Conservation (phyloP, 2,888 invertebrate species). For the Tetranychus truncatus region DNA sequence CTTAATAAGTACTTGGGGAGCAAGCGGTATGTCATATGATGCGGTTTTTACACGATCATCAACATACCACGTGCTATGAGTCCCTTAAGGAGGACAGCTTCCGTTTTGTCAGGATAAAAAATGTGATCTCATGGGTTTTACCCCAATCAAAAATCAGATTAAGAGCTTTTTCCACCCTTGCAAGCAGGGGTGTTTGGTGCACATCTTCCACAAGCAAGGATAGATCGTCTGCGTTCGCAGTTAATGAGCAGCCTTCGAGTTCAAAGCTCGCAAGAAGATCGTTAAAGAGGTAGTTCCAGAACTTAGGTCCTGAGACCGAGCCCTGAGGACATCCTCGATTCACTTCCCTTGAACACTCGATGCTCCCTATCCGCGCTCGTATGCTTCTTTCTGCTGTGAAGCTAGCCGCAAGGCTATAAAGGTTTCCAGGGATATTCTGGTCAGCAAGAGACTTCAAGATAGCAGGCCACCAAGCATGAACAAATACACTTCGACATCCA, state of each 20-base stretch:
- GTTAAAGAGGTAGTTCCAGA: constrained; percentile 15
- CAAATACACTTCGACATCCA: constrained; percentile 13
- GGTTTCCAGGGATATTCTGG: too few species aligned
- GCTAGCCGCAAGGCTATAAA: too few species aligned
- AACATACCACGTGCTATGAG: too few species aligned
- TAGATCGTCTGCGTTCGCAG: too few species aligned
- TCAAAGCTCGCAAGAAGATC: constrained; percentile 4
- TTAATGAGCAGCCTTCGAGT: background rate
- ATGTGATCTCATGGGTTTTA: background rate
- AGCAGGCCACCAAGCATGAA: constrained; percentile 10
- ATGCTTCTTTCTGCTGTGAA: too few species aligned
- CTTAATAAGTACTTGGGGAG: too few species aligned
- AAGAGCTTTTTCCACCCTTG: too few species aligned
- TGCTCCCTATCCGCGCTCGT: background rate
- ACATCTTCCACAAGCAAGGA: too few species aligned
- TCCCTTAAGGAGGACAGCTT: constrained; percentile 29
- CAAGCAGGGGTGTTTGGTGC: too few species aligned
- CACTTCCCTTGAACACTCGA: background rate
- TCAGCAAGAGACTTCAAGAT: background rate
- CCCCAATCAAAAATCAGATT: background rate
- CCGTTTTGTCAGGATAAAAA: constrained; percentile 12
- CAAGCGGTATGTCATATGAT: too few species aligned
- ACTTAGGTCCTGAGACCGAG: constrained; percentile 8
- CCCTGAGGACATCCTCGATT: constrained; percentile 15
- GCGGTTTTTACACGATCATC: too few species aligned